Conservation (phyloP, 2,888 invertebrate genomes). For the Stenodema calcarata region DNA sequence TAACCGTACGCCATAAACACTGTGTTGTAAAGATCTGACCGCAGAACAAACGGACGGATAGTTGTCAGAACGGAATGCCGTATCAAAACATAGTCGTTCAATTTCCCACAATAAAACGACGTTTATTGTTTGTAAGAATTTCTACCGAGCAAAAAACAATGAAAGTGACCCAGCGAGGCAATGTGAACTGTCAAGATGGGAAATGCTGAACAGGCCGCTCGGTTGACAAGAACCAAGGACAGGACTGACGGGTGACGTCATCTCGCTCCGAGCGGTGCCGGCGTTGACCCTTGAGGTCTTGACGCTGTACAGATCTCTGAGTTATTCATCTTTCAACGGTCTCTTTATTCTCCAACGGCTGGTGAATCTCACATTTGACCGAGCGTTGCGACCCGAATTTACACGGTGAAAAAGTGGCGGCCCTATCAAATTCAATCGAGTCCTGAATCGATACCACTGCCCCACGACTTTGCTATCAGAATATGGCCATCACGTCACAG, state of each 20-base stretch:
- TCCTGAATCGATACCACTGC: too few relatives aligned
- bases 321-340: not conserved
- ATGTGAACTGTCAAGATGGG: not conserved
- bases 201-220: not conserved
- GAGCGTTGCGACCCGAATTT: too few relatives aligned
- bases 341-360: not conserved
- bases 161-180: too few relatives aligned
- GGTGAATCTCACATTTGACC: too few relatives aligned
- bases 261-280: not conserved
- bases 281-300: constrained; percentile 1
- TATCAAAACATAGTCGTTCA: not conserved
- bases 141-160: not conserved
- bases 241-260: constrained; percentile 1
- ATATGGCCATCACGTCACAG: too few relatives aligned
- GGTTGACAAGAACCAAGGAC: constrained; percentile 19
- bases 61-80: not conserved
- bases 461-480: too few relatives aligned
- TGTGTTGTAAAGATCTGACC: too few relatives aligned
- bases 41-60: too few relatives aligned
- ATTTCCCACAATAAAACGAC: not conserved
- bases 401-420: too few relatives aligned
- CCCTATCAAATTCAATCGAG: too few relatives aligned
- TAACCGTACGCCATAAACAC: too few relatives aligned
- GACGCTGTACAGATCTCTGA: not conserved
- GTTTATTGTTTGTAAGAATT: not conserved